Conservation (phyloP, 2,113 vertebrate species). For the Excalfactoria chinensis region DNA sequence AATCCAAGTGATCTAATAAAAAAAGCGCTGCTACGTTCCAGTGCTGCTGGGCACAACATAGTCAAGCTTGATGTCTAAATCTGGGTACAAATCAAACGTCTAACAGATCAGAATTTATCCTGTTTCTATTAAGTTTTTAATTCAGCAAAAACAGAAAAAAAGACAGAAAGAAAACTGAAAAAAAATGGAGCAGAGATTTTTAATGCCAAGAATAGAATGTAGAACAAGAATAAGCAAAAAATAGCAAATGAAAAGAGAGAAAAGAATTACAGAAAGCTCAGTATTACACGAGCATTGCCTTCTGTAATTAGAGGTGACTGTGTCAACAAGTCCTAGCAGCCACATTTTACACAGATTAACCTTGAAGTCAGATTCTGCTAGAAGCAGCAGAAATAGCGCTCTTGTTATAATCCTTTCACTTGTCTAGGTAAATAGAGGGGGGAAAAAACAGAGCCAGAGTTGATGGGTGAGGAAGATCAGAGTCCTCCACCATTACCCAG, state of each 20-base stretch:
- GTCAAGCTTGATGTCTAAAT: not conserved
- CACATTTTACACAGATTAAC: not conserved
- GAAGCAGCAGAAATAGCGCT: constrained; percentile 5
- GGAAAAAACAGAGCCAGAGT: not conserved
- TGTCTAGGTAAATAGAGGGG: not conserved
- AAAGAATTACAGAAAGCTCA: not conserved
- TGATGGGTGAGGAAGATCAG: fast-evolving
- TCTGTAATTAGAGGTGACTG: constrained; percentile 21
- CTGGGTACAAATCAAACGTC: not conserved
- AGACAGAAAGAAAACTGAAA: not conserved
- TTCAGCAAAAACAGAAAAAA: not conserved
- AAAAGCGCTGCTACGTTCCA: not conserved
- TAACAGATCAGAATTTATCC: not conserved
- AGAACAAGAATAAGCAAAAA: constrained; percentile 30
- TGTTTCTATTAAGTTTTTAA: not conserved
- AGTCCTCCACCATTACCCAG: not conserved
- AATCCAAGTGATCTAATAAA: not conserved
- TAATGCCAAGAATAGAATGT: not conserved
- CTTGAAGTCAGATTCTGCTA: not conserved
- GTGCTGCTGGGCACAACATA: not conserved
- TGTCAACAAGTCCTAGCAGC: not conserved
- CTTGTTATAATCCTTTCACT: not conserved
- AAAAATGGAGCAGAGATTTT: not conserved
- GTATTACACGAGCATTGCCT: not conserved
- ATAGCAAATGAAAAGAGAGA: not conserved